These are phyloP conservation scores for Caenorhabditis imperialis DNA, from an alignment of 2,888 invertebrate genomes.

Conservation along the genomic window DNA sequence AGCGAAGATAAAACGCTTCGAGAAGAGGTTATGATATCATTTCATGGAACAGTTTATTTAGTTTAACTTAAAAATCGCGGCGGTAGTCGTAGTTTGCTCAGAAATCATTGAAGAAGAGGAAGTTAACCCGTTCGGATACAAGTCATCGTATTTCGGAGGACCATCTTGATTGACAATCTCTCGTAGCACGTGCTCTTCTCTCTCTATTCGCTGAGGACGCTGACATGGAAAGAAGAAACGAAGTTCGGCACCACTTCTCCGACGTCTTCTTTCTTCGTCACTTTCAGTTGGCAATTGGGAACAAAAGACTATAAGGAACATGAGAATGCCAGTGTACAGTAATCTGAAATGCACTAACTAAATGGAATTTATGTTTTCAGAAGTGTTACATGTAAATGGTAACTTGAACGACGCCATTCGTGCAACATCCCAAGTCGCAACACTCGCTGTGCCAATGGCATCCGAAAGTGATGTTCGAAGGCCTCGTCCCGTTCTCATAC, in stretches of 20 bases:
- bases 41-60: not conserved
- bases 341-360: constrained; percentile 4
- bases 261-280: not conserved
- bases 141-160: constrained; percentile 26
- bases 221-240: constrained; percentile 8
- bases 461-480: constrained; percentile 31
- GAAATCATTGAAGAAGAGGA: too few relatives aligned
- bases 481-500: constrained; percentile 16
- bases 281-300: constrained; percentile 1
- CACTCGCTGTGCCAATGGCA: constrained; percentile 29
- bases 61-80: not conserved
- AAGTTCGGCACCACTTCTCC: not conserved
- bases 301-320: constrained; percentile 17
- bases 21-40: not conserved
- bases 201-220: not conserved
- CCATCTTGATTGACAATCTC: constrained; percentile 16
- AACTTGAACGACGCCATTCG: not conserved
- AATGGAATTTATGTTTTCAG: not conserved
- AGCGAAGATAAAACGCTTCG: constrained; percentile 3
- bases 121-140: constrained; percentile 28
- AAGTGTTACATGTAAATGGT: not conserved
- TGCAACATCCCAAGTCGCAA: constrained; percentile 27
- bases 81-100: not conserved
- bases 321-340: constrained; percentile 10
- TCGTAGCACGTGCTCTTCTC: constrained; percentile 10